Evolutionary conservation across 2,888 invertebrate species (phyloP), one percentile per base, ranked within the genome.

Genomic region (Xestoiulus laeticollis): DNA sequence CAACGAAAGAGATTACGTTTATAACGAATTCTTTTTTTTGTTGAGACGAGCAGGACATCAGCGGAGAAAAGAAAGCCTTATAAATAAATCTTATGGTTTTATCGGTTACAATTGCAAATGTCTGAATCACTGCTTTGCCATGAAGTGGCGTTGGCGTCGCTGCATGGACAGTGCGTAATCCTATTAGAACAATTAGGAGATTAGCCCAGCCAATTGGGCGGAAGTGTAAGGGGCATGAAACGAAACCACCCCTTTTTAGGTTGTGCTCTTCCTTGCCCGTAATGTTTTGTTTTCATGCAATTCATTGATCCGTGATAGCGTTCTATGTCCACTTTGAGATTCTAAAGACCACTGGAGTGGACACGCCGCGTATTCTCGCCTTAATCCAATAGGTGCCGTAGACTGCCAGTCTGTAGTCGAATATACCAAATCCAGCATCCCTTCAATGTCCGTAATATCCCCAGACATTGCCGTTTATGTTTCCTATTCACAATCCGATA

Each of bases 111-210:
- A n/a, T n/a, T 59, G 59, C 59, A 59, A 59, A 59, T 59, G 59
- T n/a, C 59, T 59, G 59, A 59, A 59, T 59, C 59, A 59, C 59
- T n/a, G 59, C 59, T 59, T n/a, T 19, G n/a, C 59, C 59, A 59
- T n/a, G n/a, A 59, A n/a, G 59, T 59, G 59, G 59, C 59, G 59
- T n/a, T n/a, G 19, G n/a, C n/a, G 59, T 59, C 59, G 59, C 59
- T 59, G n/a, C n/a, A n/a, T n/a, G 38, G 38, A 8, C 38, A 38
- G 38, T 38, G 38, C 38, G 38, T 59, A 59, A 59, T 59, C 59
- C 59, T 59, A 59, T 59, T 59, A 59, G 19, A 59, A 59, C 59
- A 59, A 59, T 59, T 59, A 59, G 59, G 59, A 59, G 59, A 59
- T 59, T 59, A 59, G 48, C n/a, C 22, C 59, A n/a, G n/a, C n/a